These are phyloP conservation scores for Drosophila vallismaia DNA, from an alignment of 2,888 invertebrate genomes.

Conservation along the genomic window DNA sequence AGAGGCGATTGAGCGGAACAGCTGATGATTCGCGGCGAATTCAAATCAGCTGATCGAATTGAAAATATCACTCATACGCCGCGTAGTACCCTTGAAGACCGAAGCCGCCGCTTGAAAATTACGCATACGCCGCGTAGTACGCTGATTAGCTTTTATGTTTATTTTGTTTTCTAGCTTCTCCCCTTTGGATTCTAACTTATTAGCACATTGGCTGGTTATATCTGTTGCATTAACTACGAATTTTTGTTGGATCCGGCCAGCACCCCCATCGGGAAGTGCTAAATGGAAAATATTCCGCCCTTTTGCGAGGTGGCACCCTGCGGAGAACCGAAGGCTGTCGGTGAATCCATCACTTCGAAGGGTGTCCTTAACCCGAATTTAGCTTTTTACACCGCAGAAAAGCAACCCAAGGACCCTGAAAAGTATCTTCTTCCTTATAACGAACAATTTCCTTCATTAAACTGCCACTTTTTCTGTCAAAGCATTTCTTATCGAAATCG, in stretches of 20 bases:
- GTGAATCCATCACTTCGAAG: conserved; percentile 10
- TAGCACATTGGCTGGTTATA: conserved; percentile 26
- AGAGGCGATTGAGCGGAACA: conserved; percentile 44
- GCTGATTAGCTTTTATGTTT: conserved; percentile 16
- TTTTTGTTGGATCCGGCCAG: conserved; percentile 36
- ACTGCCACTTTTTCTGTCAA: neutral
- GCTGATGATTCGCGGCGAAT: conserved; percentile 73
- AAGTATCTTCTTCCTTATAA: neutral
- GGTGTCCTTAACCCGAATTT: conserved; percentile 32
- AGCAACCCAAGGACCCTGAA: neutral
- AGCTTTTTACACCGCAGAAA: neutral
- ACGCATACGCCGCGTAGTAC: conserved; percentile 45
- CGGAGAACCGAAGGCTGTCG: conserved; percentile 24
- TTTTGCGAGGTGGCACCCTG: conserved; percentile 22
- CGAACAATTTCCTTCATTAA: too few species aligned
- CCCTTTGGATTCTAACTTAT: conserved; percentile 24
- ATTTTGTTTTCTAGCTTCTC: conserved; percentile 11
- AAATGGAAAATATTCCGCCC: conserved; percentile 39
- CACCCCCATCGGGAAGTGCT: conserved; percentile 31
- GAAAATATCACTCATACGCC: conserved; percentile 41
- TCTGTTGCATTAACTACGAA: conserved; percentile 61
- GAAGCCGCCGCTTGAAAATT: conserved; percentile 16
- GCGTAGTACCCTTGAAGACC: conserved; percentile 23
- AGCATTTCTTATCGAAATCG: conserved; percentile 52
- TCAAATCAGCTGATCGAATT: conserved; percentile 61